Evolutionary conservation across 2,888 invertebrate genomes (phyloP), one percentile per base, ranked within the genome.

Genomic region (Periphyllus acericola): DNA sequence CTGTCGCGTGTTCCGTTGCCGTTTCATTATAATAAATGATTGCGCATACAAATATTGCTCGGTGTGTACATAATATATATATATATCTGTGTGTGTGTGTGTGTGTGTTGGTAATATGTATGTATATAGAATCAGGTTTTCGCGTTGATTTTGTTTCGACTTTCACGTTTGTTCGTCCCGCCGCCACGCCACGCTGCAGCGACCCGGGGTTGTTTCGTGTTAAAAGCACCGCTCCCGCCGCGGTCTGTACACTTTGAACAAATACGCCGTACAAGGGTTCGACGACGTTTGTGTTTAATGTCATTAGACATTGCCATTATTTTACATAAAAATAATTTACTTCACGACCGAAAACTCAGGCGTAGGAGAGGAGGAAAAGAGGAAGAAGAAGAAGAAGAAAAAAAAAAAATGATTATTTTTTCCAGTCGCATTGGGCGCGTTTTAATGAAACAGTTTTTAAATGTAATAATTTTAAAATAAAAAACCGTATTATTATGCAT

Each of bases 1-100:
- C 52, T 40, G 52, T 83, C 40, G 83, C 74, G 83, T 75, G 83
- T 83, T 75, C 40, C 74, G 25, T 55, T 3, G 74, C 29, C 75
- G 29, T 83, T 83, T 83, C 83, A 40, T 83, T 83, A 83, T 52
- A 75, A 83, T 83, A 83, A 83, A 83, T 75, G 75, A 83, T 75
- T 83, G 75, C 52, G 74, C 29, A 21, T 34, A 60, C 60, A 75
- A 60, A 60, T 60, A 60, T 60, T 60, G 21, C 25, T 60, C 46
- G 14, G 46, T 46, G 36, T 36, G 6, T 36, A 36, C 6, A 36
- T 36, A 36, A 36, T 36, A 36, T 36, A 36, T 29, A 78, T 55
- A 79, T 3, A 17, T 32, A 32, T 11, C 3, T 11, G n/a, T 72
- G 40, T 36, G 25, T 74, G 14, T 11, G 46, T 46, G 46, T 8